Evolutionary conservation across 2,888 invertebrate species (phyloP).

Genomic region (Scaeva pyrastri): DNA sequence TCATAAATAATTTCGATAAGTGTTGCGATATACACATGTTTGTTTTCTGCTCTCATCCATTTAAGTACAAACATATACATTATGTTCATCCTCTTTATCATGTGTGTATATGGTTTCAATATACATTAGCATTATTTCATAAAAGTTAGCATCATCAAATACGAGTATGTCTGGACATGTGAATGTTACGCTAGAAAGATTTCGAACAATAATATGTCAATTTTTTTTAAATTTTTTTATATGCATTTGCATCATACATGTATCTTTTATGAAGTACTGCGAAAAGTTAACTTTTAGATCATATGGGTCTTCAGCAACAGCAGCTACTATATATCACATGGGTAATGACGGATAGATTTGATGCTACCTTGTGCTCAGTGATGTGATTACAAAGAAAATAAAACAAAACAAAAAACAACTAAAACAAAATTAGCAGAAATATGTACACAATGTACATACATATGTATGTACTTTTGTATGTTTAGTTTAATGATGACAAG

Average conservation of each 20-base stretch:
- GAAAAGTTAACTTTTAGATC: conserved; percentile 48
- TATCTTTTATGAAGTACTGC: conserved; percentile 38
- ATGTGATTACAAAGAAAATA: conserved; percentile 54
- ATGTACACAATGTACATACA: neutral
- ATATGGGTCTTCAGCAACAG: conserved; percentile 53
- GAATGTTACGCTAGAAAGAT: conserved; percentile 67
- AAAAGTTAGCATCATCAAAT: conserved; percentile 49
- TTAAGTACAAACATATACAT: neutral
- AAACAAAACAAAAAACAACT: conserved; percentile 30
- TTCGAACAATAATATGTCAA: conserved; percentile 68
- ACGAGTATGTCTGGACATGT: conserved; percentile 64
- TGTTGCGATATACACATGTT: neutral
- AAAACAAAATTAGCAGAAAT: neutral
- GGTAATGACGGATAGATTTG: conserved; percentile 72
- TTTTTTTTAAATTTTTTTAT: conserved; percentile 37
- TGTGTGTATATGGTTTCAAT: conserved; percentile 15
- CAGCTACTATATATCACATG: conserved; percentile 27
- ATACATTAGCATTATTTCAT: conserved; percentile 43
- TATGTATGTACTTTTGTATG: no score
- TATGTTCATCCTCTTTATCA: neutral
- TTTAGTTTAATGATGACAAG: conserved; percentile 37
- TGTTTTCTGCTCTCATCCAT: conserved; percentile 17
- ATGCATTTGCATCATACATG: conserved; percentile 71
- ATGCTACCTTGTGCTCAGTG: conserved; percentile 69
- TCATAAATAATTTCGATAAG: neutral